Evolutionary conservation across 2,113 vertebrate species (phyloP), one percentile per base, ranked within the genome.

Genomic region (Pipra filicauda): DNA sequence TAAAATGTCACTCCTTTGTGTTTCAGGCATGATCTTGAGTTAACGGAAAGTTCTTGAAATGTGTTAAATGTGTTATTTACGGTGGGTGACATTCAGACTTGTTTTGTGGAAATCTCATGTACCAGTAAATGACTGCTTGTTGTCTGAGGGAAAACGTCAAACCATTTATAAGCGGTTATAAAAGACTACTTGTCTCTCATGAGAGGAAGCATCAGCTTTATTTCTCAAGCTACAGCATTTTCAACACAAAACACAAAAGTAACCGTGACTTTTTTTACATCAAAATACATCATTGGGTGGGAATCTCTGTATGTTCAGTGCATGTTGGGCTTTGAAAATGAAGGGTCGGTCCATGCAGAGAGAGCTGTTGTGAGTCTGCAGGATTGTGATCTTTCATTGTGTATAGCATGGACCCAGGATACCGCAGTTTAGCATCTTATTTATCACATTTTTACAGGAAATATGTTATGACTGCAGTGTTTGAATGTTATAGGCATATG

Each of bases 1-100:
- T 74, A 33, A 35, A 52, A 49, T 66, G 30, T 66, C 23, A 26
- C 43, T 75, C 85, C 74, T 78, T 55, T 74, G 82, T 79, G 57
- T 92, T 83, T 87, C 31, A 39, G 49, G 51, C 48, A 11, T 88
- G 88, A 59, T 66, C 65, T 49, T 41, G 67, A 85, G 43, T 90
- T 93, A 81, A 58, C 71, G 12, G 87, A 92, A 93, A 96, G 74
- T 95, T 95, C 85, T 79, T 96, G 90, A 85, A 90, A 92, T 59
- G 64, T 72, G 66, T 89, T 91, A 92, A 95, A 66, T 85, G 57
- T 70, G 61, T 90, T 93, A 55, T 91, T 94, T 43, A 33, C 0
- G 9, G 76, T 6, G 82, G 78, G 57, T 91, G 91, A 89, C 86
- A 49, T 91, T 88, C 80, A 66, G 59, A 21, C 44, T 93, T 39